Base-by-base conservation (phyloP, 2,113 vertebrate genomes). In the Nothocercus julius region DNA sequence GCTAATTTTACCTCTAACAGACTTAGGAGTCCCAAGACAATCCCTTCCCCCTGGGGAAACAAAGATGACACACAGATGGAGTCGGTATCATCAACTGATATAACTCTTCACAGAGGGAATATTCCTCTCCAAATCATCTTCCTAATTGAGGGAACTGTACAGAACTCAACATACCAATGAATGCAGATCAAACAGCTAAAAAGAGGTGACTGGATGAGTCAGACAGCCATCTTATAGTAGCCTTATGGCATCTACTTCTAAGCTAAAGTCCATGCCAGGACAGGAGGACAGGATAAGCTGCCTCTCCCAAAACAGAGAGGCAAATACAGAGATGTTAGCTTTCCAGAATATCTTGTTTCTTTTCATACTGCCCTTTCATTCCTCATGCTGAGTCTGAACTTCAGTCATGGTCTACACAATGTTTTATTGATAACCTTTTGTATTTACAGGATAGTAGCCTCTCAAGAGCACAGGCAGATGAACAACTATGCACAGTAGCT, bases 1-100 rank as follows among this genome's bases (percentile, higher is more conserved):
- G 32, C 24, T n/a, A 53, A 25, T 2, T 0, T 13, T 11, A 47
- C 3, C 5, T 5, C 4, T 17, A 8, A 7, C 16, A 20, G 28
- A 67, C 5, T 3, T 7, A 7, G 30, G 4, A 7, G 36, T 19
- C 61, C 45, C 36, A 34, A 56, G 18, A 32, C 66, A 74, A 21
- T 9, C 6, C 19, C 3, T 4, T 16, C 14, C 3, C 0, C 0
- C 11, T 0, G 0, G 25, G 1, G 1, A 14, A 9, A 24, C 4
- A n/a, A 28, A 59, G 36, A 30, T 0, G 1, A 38, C 0, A 1
- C 0, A 0, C 16, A 68, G 36, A 75, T 25, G 10, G 19, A 25
- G 25, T 20, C 2, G 0, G 22, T 32, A 25, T 7, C 28, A 22
- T 51, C 49, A 51, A 24, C 53, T 27, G 53, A 54, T 54, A 53